These are phyloP conservation scores for Lepus americanus DNA, from an alignment of 2,113 vertebrate species.

Conservation along the genomic window DNA sequence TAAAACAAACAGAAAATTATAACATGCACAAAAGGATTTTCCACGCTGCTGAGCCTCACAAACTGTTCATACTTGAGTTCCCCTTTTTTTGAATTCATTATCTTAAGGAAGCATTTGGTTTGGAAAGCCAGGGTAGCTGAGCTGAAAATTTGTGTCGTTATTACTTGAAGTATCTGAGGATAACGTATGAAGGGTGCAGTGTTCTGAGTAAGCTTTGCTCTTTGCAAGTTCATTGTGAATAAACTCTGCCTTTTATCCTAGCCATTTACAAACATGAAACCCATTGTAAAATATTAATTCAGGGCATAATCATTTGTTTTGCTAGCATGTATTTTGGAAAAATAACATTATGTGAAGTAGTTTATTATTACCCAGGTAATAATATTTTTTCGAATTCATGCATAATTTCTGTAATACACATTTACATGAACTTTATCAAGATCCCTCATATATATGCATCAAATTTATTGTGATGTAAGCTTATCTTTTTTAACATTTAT, in stretches of 20 bases:
- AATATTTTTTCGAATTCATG: too few relatives aligned
- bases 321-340: background rate
- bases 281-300: background rate
- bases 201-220: slow-evolving; percentile 54
- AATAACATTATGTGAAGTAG: background rate
- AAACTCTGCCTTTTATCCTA: background rate
- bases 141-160: slow-evolving; percentile 68
- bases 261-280: background rate
- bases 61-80: slow-evolving; percentile 78
- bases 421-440: too few relatives aligned
- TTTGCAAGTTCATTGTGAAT: slow-evolving; percentile 7
- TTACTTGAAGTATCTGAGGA: slow-evolving; percentile 69
- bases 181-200: slow-evolving; percentile 35
- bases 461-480: too few relatives aligned
- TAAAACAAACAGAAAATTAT: slow-evolving; percentile 83
- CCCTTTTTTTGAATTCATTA: slow-evolving; percentile 81
- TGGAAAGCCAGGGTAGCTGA: slow-evolving; percentile 29
- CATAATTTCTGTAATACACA: too few relatives aligned
- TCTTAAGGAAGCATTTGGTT: slow-evolving; percentile 74
- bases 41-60: slow-evolving; percentile 67
- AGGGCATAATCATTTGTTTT: background rate
- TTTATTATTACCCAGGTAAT: background rate
- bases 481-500: too few relatives aligned
- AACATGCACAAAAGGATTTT: slow-evolving; percentile 77
- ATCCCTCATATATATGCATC: too few relatives aligned